These are phyloP conservation scores for Rutilus rutilus DNA, from an alignment of 2,113 vertebrate species.

Conservation along the genomic window DNA sequence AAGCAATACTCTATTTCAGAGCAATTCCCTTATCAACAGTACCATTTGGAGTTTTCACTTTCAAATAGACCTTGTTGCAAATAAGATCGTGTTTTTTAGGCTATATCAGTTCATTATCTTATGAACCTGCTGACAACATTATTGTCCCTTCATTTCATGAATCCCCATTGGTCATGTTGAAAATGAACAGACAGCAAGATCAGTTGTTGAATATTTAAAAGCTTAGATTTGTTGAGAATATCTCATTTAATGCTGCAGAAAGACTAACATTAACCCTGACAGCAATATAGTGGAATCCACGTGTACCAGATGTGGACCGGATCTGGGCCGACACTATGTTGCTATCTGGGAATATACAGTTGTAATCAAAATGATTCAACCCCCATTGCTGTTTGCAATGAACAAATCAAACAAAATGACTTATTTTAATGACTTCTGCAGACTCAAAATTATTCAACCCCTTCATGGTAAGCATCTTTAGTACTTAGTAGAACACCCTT, in stretches of 20 bases:
- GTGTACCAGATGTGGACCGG: too few relatives aligned
- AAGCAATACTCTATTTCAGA: not conserved
- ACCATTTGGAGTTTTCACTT: not conserved
- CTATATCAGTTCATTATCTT: not conserved
- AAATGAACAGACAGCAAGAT: not conserved
- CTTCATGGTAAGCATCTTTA: too few relatives aligned
- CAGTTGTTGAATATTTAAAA: not conserved
- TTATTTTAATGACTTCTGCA: too few relatives aligned
- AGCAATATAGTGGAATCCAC: too few relatives aligned
- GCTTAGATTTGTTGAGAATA: not conserved
- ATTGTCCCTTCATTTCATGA: not conserved
- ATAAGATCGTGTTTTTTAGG: not conserved
- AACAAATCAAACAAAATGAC: too few relatives aligned
- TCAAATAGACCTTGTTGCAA: not conserved
- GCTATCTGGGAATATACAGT: too few relatives aligned
- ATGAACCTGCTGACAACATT: not conserved
- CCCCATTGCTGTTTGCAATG: too few relatives aligned
- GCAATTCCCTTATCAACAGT: not conserved
- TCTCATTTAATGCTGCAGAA: not conserved
- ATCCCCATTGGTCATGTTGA: not conserved
- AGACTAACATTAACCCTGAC: not conserved
- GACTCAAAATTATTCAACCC: too few relatives aligned
- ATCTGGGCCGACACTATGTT: too few relatives aligned
- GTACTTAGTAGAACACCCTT: too few relatives aligned
- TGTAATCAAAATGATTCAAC: too few relatives aligned